Evolutionary conservation across 35 echinoderm and acorn worm genomes (phyloP), one percentile per base, ranked within the genome.

Genomic region (Strongylocentrotus purpuratus): DNA sequence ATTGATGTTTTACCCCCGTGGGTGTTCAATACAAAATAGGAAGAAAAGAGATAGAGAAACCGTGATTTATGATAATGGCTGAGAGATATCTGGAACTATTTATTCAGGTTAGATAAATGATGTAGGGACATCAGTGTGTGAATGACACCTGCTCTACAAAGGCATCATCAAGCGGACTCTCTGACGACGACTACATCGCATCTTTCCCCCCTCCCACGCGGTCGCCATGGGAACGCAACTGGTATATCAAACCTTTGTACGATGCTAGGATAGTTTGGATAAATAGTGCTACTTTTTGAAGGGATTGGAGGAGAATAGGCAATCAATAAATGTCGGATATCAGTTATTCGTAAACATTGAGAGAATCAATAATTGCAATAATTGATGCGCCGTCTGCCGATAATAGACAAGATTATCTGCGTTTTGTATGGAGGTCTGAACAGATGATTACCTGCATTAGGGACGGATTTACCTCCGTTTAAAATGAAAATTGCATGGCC

Each of bases 31-130:
- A 78, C 35, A 41, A 41, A 78, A 78, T 8, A 78, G 7, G 11
- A 33, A 46, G 87, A 89, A 89, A 59, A 78, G 25, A 78, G 4
- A 55, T 55, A 55, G 50, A 55, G 65, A 45, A 89, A 46, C 9
- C 32, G 87, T 89, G 87, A 89, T 89, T 89, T 89, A 89, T 89
- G 87, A 89, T 89, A 89, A 89, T 89, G 87, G 33, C 45, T 89
- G 9, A 22, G 65, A 78, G 87, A 89, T 89, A 89, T 89, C 31
- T 89, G 33, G 87, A 31, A 89, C 87, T 89, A 89, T 89, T 89
- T 89, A 89, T 89, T 89, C 87, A 89, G 87, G 87, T 45, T 89
- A 89, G 25, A 89, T 89, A 89, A 89, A 89, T 89, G 87, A 89
- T 89, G 33, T 89, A 35, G 4, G 87, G 45, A 45, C 32, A 46